A percentile compares a stretch with the other conserved stretches of the same genome.
Conservation (phyloP, 2,797 vertebrate species). For the Tokudaia tokunoshimensis region DNA sequence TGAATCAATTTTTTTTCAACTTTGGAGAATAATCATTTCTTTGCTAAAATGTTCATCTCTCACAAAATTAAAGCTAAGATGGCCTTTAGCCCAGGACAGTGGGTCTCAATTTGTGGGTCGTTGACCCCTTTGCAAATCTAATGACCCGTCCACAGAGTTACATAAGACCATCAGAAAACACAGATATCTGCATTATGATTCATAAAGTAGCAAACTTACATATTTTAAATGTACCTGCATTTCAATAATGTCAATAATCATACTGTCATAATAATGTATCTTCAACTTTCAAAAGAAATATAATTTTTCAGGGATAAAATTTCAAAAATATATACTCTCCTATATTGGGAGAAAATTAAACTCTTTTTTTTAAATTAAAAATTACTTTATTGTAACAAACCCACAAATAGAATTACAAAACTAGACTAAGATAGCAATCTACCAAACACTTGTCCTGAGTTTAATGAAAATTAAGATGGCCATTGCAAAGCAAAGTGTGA, state of each 20-base stretch:
- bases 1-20: constrained; percentile 35
- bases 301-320: constrained; percentile 16
- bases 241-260: constrained; percentile 31
- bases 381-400: not conserved
- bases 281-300: constrained; percentile 62
- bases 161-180: not conserved
- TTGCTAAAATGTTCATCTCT: constrained; percentile 60
- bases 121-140: not conserved
- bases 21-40: constrained; percentile 47
- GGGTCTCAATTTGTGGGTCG: not conserved
- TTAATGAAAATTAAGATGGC: not conserved
- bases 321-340: constrained; percentile 51
- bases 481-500: not conserved
- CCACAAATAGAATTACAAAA: not conserved
- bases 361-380: not conserved
- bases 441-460: not conserved
- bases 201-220: not conserved
- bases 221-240: constrained; percentile 26
- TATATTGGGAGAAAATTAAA: constrained; percentile 16
- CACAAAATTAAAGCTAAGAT: constrained; percentile 54
- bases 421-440: too few species aligned
- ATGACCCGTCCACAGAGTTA: not conserved
- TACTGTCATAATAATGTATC: constrained; percentile 30
- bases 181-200: not conserved
- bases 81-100: not conserved